Conservation (phyloP, 2,888 invertebrate genomes). For the Bellardia bayeri region DNA sequence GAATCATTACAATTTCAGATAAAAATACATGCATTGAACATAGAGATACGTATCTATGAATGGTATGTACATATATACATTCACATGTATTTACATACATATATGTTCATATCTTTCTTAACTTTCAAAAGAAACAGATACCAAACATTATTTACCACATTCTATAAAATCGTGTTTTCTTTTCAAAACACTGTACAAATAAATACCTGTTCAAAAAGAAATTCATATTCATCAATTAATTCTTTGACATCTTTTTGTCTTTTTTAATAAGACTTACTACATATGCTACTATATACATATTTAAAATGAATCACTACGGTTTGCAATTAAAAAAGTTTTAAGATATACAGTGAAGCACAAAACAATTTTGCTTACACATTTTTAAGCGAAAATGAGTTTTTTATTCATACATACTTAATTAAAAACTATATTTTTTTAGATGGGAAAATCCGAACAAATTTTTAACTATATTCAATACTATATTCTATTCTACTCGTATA, state of each 20-base stretch:
- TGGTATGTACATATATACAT: background rate
- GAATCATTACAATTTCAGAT: conserved; percentile 56
- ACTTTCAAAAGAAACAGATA: background rate
- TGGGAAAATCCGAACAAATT: too few species aligned
- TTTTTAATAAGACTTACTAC: background rate
- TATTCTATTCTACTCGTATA: too few species aligned
- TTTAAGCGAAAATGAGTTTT: too few species aligned
- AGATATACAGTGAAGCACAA: too few species aligned
- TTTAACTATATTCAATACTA: too few species aligned
- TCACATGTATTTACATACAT: background rate
- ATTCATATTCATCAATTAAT: background rate
- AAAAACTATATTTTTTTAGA: too few species aligned
- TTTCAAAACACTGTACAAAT: background rate
- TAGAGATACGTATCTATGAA: background rate
- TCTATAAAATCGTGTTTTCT: background rate
- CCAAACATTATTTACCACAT: too few species aligned
- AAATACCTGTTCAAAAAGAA: background rate
- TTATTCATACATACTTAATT: too few species aligned
- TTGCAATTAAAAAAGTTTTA: too few species aligned
- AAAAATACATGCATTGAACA: conserved; percentile 34
- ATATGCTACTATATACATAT: too few species aligned
- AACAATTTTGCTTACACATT: too few species aligned
- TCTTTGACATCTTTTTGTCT: background rate
- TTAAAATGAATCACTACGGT: too few species aligned
- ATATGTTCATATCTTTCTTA: background rate